These are phyloP conservation scores for Hypotaenidia philippensis DNA, from an alignment of 2,797 vertebrate species.

Conservation along the genomic window DNA sequence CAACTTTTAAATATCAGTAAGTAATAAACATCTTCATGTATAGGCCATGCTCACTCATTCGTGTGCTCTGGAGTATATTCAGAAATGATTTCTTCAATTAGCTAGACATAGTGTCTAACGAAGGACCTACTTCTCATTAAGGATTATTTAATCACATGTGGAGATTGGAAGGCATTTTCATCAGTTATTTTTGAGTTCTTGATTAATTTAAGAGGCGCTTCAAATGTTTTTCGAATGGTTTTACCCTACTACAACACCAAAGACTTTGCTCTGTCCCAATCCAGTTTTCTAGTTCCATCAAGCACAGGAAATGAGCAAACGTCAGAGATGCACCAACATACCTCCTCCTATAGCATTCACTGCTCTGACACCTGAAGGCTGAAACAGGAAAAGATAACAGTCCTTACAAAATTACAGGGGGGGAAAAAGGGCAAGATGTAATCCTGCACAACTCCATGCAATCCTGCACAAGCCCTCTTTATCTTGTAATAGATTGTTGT, in stretches of 20 bases:
- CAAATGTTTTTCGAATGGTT: conserved; percentile 38
- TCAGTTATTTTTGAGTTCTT: neutral
- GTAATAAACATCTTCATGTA: conserved; percentile 76
- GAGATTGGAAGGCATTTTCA: conserved; percentile 48
- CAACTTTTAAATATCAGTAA: conserved; percentile 79
- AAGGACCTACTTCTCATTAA: conserved; percentile 55
- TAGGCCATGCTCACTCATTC: conserved; percentile 68
- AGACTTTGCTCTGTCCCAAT: neutral
- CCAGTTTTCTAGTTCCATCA: neutral
- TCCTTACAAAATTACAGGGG: neutral
- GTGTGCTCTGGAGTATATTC: conserved; percentile 48
- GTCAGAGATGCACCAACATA: neutral
- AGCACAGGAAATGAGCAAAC: neutral
- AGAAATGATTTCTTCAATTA: conserved; percentile 54
- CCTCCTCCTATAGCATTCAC: neutral
- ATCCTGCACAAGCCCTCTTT: neutral
- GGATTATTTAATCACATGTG: conserved; percentile 49
- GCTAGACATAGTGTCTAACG: conserved; percentile 16
- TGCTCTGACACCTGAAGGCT: neutral
- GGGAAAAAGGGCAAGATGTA: neutral
- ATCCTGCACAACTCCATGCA: neutral
- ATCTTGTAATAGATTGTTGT: neutral
- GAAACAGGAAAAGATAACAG: neutral
- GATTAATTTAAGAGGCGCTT: conserved; percentile 37
- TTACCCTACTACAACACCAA: neutral